Base-by-base conservation (phyloP, 2,113 vertebrate species). In the Gadus macrocephalus region DNA sequence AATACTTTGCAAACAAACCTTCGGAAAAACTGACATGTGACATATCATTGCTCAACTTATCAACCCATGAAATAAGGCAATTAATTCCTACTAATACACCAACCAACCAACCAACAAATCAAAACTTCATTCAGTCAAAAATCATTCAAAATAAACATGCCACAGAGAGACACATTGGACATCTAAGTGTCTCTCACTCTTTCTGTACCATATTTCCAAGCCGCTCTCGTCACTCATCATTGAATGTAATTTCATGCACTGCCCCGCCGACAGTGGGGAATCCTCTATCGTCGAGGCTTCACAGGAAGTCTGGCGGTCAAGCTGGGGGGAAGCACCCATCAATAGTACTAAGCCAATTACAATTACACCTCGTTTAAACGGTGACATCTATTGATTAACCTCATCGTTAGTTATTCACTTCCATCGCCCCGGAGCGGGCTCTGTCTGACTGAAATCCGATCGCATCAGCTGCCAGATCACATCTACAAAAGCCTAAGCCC, bases 311-410 rank as follows among this genome's bases (percentile, higher is more conserved):
- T 74, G 83, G 85, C 79, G 75, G 74, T 84, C 67, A 55, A 77
- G 73, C 79, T 69, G 72, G 77, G 63, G 63, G 83, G 71, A 76
- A 73, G 64, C 70, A 61, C 69, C 65, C 60, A 77, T 91, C 89
- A 87, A 91, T 92, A 90, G 81, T 75, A 74, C 86, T 87, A 84
- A 90, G 86, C 82, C 88, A 87, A 87, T 91, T 89, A 86, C 89
- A 92, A 89, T 91, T 89, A 89, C 81, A 91, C 89, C 90, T 88
- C 86, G 88, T 91, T 90, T 85, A 86, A 78, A 76, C 78, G 90
- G 86, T 90, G 90, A 92, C 90, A 89, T 89, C 82, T 88, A 89
- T 91, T 84, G 90, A 91, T 88, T 85, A 53, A 66, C 69, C 86
- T 86, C 83, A 14, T 49, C 42, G 42, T 49, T 49, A 49, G 42